Evolutionary conservation across 1,140 invertebrate species (phyloP).

Genomic region (Hylyphantes graminicola): DNA sequence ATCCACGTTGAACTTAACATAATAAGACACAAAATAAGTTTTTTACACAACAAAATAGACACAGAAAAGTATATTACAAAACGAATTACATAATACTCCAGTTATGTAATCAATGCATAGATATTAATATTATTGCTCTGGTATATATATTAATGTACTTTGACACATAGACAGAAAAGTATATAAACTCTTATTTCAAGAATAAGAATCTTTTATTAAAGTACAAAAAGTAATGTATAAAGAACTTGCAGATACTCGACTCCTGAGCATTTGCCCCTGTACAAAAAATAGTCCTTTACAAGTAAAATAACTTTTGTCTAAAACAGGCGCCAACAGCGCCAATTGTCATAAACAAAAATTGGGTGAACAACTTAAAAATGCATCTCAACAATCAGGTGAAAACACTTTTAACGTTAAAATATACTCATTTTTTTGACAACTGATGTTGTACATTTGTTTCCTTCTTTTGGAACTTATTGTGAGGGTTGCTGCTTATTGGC

Average conservation of each 20-base stretch:
- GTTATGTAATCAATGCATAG: constrained; percentile 15
- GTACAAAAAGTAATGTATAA: constrained; percentile 54
- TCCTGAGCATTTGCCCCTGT: constrained; percentile 11
- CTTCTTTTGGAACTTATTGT: constrained; percentile 3
- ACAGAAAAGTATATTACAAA: constrained; percentile 30
- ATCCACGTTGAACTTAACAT: constrained; percentile 21
- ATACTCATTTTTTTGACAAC: constrained; percentile 23
- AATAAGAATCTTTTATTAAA: constrained; percentile 35
- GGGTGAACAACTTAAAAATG: constrained; percentile 1
- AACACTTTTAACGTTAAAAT: constrained; percentile 32
- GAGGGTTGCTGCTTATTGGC: constrained; percentile 39
- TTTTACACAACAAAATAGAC: constrained; percentile 1
- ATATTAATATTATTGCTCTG: constrained; percentile 50
- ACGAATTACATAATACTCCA: constrained; percentile 12
- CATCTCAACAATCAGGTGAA: constrained; percentile 1
- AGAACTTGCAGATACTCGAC: constrained; percentile 36
- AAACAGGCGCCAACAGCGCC: not conserved
- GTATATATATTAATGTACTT: constrained; percentile 37
- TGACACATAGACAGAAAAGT: not conserved
- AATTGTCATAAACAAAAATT: constrained; percentile 13
- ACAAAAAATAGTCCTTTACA: constrained; percentile 41
- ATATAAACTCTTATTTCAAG: constrained; percentile 6
- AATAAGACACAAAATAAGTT: not conserved
- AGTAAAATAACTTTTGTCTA: constrained; percentile 42
- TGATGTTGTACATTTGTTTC: not conserved